Percentiles rank a stretch among this genome's conserved stretches.
phyloP scores from a whole-genome alignment of 2,113 vertebrate species.

The Ginglymostoma cirratum region DNA sequence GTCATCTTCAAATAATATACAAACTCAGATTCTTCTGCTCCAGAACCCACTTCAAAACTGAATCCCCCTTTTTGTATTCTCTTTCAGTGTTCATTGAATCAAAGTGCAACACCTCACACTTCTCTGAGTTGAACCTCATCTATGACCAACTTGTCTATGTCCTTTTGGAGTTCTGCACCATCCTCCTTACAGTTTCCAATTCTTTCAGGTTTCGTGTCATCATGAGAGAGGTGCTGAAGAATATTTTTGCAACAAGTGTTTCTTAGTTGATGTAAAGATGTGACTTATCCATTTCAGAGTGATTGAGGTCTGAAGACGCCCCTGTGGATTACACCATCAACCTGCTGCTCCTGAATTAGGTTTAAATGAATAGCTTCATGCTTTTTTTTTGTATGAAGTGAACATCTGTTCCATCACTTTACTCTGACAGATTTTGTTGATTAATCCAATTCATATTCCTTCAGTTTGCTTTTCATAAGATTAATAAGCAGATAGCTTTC shows the following conservation, averaged over 20 bases:
- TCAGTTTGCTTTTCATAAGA: not conserved
- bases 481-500: not conserved
- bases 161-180: too few species aligned
- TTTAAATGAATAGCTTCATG: not conserved
- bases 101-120: too few species aligned
- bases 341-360: not conserved
- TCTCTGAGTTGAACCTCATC: too few species aligned
- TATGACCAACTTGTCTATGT: too few species aligned
- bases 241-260: not conserved
- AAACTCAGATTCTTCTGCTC: too few species aligned
- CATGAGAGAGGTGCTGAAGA: not conserved
- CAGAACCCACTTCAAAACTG: too few species aligned
- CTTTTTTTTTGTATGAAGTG: not conserved
- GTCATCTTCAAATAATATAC: too few species aligned
- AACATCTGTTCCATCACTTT: not conserved
- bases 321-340: not conserved
- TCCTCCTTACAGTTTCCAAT: too few species aligned
- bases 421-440: not conserved
- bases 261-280: not conserved
- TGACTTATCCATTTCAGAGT: not conserved
- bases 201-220: too few species aligned
- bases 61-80: too few species aligned
- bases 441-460: not conserved
- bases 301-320: not conserved
- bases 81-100: too few species aligned